Evolutionary conservation across 1,140 invertebrate species (phyloP).

Genomic region (Drosophila bocqueti): DNA sequence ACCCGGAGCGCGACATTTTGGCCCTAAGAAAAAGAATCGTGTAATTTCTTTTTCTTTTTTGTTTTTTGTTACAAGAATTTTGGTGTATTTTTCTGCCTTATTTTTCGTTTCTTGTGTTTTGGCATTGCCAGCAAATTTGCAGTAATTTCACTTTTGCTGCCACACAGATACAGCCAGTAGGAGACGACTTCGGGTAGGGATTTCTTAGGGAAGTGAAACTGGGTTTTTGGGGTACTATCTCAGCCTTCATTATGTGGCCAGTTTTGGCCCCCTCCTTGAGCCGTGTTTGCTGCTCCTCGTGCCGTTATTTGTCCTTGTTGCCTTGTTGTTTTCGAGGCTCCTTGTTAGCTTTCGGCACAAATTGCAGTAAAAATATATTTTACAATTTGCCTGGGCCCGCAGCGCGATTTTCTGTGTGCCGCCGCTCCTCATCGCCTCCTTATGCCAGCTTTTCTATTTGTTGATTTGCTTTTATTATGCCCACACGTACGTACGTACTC

Average conservation of each 20-base stretch:
- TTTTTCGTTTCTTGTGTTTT: constrained; percentile 28
- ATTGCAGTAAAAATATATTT: constrained; percentile 82
- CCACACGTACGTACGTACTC: constrained; percentile 24
- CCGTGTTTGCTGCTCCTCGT: constrained; percentile 16
- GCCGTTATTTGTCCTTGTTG: constrained; percentile 21
- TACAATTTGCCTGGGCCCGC: constrained; percentile 68
- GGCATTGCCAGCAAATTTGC: constrained; percentile 68
- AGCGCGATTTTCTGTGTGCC: constrained; percentile 25
- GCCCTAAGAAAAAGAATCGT: constrained; percentile 27
- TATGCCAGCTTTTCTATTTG: constrained; percentile 52
- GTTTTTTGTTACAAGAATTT: constrained; percentile 3
- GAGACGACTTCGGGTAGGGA: neutral
- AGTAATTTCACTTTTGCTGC: constrained; percentile 80
- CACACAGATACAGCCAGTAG: constrained; percentile 26
- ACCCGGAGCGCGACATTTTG: constrained; percentile 52
- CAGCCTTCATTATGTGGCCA: constrained; percentile 56
- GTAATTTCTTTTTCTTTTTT: constrained; percentile 24
- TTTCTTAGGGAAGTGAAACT: constrained; percentile 17
- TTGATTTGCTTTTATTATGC: constrained; percentile 77
- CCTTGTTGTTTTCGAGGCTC: constrained; percentile 48
- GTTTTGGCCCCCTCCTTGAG: constrained; percentile 32
- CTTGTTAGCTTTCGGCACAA: constrained; percentile 75
- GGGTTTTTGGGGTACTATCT: constrained; percentile 40
- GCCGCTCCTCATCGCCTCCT: constrained; percentile 12
- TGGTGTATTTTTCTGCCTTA: neutral